Base-by-base conservation (phyloP, 2,888 invertebrate genomes). In the Pachliopta kotzebuea region DNA sequence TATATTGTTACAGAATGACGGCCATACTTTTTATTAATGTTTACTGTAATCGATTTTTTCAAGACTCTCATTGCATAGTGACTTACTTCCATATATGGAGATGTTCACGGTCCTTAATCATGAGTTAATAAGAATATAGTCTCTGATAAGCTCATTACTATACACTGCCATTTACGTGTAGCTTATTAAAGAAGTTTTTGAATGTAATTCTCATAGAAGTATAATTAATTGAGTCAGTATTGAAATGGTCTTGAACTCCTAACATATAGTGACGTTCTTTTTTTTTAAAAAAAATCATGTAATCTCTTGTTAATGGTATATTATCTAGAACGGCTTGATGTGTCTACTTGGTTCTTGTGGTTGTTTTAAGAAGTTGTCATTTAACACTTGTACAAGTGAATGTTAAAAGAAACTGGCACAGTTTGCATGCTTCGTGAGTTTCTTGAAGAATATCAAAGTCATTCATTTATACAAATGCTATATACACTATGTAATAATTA, bases 81-180 rank as follows among this genome's bases (percentile, higher is more conserved):
- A 8, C 29, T 6, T 29, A 31, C 31, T 0, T 11, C 11, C 31
- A 9, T 31, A 31, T 31, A 42, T 42, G 42, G 42, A 42, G 17
- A 18, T 42, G 17, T 42, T 17, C 17, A 18, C 14, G 4, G 42
- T 1, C 42, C 4, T 31, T 31, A 42, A 42, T 42, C 42, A 42
- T 42, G 42, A 50, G n/a, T n/a, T n/a, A n/a, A n/a, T n/a, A n/a
- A n/a, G n/a, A n/a, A n/a, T n/a, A n/a, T n/a, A 50, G 20, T 20
- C 50, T 50, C 11, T 4, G 7, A 50, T 23, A 26, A 52, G 14
- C 4, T 66, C 31, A 8, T 29, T 29, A 60, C 1, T 24, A 3
- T 31, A 23, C 65, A 69, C 69, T 69, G 69, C 67, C 69, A 69
- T 66, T 59, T 65, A 62, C 21, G 21, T 37, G 45, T 69, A 67